Percentiles rank a stretch among this genome's conserved stretches.
These are phyloP conservation scores for Callionymus lyra DNA, from an alignment of 2,113 vertebrate species.

Conservation along the genomic window DNA sequence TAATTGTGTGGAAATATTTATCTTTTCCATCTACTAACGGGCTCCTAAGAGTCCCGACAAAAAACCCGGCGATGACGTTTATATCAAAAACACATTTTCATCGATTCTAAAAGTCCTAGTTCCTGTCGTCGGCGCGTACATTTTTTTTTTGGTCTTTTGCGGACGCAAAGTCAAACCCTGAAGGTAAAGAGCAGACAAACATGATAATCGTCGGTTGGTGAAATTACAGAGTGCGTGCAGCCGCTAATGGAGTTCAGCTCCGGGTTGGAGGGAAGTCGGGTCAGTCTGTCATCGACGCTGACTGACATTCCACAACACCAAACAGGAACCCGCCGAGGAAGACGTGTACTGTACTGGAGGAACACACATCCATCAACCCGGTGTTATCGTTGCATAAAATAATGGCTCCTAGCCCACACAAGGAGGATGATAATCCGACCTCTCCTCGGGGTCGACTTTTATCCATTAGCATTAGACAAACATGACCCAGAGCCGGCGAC, in stretches of 20 bases:
- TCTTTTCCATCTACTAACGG: too few relatives aligned
- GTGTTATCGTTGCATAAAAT: too few relatives aligned
- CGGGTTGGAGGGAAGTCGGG: slow-evolving; percentile 57
- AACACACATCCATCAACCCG: slow-evolving; percentile 4
- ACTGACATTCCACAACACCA: slow-evolving; percentile 45
- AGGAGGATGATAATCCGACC: not conserved
- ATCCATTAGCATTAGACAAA: slow-evolving; percentile 42
- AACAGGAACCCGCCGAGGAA: slow-evolving; percentile 16
- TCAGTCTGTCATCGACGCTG: slow-evolving; percentile 39
- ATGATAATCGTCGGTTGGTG: slow-evolving; percentile 56
- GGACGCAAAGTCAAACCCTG: slow-evolving; percentile 28
- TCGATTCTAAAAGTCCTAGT: too few relatives aligned
- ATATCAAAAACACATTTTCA: too few relatives aligned
- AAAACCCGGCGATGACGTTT: too few relatives aligned
- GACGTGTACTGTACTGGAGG: slow-evolving; percentile 16
- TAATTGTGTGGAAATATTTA: too few relatives aligned
- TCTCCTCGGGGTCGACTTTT: slow-evolving; percentile 8
- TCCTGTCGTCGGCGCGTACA: too few relatives aligned
- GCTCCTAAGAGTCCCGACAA: too few relatives aligned
- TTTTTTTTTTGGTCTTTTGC: too few relatives aligned
- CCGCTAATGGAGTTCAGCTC: slow-evolving; percentile 64
- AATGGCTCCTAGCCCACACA: too few relatives aligned
- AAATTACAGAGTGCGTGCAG: slow-evolving; percentile 65
- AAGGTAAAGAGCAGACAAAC: slow-evolving; percentile 53
- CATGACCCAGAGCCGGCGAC: slow-evolving; percentile 14